Evolutionary conservation across 2,888 invertebrate genomes (phyloP).

Genomic region (Pecten maximus): DNA sequence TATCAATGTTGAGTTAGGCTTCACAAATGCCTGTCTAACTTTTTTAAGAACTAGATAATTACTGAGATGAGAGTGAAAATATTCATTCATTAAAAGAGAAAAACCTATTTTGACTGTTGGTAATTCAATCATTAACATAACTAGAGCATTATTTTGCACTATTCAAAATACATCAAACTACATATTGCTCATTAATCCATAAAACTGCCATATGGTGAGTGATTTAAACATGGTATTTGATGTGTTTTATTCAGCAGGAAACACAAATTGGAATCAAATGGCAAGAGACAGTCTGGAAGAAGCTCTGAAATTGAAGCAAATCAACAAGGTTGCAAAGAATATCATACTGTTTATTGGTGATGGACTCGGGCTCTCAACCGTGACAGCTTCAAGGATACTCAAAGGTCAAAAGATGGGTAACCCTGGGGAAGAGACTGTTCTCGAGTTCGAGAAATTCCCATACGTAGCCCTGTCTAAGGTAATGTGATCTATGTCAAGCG

Average conservation of each 20-base stretch:
- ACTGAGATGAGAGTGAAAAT: too few species aligned
- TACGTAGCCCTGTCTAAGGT: background rate
- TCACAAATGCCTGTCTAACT: too few species aligned
- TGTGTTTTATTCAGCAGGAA: background rate
- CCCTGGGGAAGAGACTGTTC: background rate
- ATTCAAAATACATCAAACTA: too few species aligned
- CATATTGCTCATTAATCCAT: too few species aligned
- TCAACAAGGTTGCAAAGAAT: background rate
- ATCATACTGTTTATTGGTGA: background rate
- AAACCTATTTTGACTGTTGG: too few species aligned
- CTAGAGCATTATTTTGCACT: too few species aligned
- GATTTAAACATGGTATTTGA: too few species aligned
- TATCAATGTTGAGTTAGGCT: too few species aligned
- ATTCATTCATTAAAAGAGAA: too few species aligned
- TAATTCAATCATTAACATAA: too few species aligned
- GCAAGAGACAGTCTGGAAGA: background rate
- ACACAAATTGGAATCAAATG: conserved; percentile 5
- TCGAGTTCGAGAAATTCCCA: conserved; percentile 1
- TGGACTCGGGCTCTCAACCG: background rate
- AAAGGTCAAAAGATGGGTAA: conserved; percentile 23
- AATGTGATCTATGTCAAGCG: background rate
- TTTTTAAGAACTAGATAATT: too few species aligned
- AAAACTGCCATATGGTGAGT: too few species aligned
- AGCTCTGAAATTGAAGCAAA: background rate
- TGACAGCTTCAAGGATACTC: background rate